Percentiles rank a stretch among this genome's conserved stretches.
These are phyloP conservation scores for Chaetodon trifasciatus DNA, from an alignment of 2,797 vertebrate genomes.

Conservation along the genomic window DNA sequence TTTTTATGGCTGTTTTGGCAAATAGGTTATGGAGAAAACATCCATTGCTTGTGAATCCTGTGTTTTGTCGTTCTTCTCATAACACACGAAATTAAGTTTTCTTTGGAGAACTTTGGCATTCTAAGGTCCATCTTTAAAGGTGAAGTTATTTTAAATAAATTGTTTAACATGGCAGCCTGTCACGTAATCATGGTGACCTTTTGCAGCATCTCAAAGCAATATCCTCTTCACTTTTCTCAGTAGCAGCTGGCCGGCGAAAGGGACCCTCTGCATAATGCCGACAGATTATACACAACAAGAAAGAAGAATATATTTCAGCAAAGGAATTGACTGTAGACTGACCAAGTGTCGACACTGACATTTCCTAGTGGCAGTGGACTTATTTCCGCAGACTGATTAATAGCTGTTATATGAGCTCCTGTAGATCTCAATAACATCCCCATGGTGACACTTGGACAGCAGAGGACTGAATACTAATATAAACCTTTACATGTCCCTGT, in stretches of 20 bases:
- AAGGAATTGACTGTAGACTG: background rate
- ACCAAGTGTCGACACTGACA: background rate
- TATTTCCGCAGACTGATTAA: constrained; percentile 42
- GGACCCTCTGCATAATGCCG: background rate
- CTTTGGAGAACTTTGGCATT: background rate
- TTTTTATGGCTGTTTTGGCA: background rate
- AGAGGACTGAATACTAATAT: constrained; percentile 70
- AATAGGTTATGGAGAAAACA: background rate
- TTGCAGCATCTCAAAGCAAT: background rate
- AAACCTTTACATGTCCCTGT: constrained; percentile 51
- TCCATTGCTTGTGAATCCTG: background rate
- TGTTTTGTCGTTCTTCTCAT: background rate
- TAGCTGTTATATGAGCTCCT: constrained; percentile 30
- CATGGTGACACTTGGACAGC: constrained; percentile 52
- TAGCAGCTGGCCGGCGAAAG: background rate
- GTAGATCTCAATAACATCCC: constrained; percentile 44
- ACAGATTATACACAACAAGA: background rate
- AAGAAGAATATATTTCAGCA: background rate
- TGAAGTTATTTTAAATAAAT: background rate
- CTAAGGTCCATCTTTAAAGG: background rate
- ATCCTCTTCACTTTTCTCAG: background rate
- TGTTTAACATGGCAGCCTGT: background rate
- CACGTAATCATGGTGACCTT: constrained; percentile 5
- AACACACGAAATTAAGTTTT: background rate
- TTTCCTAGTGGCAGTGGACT: background rate